Evolutionary conservation across 1,140 invertebrate genomes (phyloP).

Genomic region (Drosophila trapezifrons): DNA sequence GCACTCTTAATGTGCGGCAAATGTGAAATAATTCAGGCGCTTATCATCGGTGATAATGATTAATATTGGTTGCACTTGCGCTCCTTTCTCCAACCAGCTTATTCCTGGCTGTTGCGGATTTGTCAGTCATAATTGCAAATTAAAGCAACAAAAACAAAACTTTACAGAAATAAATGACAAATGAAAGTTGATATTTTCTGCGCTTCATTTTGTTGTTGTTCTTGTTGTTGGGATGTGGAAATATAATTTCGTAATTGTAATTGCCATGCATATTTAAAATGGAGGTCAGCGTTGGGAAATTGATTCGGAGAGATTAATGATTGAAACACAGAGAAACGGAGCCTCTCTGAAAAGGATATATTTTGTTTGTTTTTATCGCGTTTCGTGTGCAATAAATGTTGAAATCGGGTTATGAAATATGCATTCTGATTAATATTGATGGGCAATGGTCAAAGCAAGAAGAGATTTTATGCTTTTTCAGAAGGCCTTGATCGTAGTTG

Average conservation of each 20-base stretch:
- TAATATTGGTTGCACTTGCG: conserved; percentile 63
- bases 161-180: conserved; percentile 47
- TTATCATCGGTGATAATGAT: conserved; percentile 79
- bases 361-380: conserved; percentile 43
- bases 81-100: conserved; percentile 10
- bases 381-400: conserved; percentile 37
- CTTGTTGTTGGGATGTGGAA: conserved; percentile 28
- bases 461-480: not conserved
- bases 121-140: conserved; percentile 49
- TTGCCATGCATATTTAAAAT: conserved; percentile 61
- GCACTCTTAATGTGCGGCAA: conserved; percentile 74
- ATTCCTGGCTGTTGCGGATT: conserved; percentile 34
- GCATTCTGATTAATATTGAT: conserved; percentile 52
- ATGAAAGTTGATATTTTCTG: conserved; percentile 46
- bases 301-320: conserved; percentile 56
- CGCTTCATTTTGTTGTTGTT: not conserved
- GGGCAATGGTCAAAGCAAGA: conserved; percentile 7
- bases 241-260: conserved; percentile 62
- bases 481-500: conserved; percentile 1
- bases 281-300: conserved; percentile 52
- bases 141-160: conserved; percentile 40
- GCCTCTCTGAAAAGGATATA: conserved; percentile 12
- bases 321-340: conserved; percentile 28
- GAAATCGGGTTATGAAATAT: conserved; percentile 50
- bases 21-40: conserved; percentile 77